Evolutionary conservation across 1,140 invertebrate genomes (phyloP), one percentile per base, ranked within the genome.

Genomic region (Chymomyza costata): DNA sequence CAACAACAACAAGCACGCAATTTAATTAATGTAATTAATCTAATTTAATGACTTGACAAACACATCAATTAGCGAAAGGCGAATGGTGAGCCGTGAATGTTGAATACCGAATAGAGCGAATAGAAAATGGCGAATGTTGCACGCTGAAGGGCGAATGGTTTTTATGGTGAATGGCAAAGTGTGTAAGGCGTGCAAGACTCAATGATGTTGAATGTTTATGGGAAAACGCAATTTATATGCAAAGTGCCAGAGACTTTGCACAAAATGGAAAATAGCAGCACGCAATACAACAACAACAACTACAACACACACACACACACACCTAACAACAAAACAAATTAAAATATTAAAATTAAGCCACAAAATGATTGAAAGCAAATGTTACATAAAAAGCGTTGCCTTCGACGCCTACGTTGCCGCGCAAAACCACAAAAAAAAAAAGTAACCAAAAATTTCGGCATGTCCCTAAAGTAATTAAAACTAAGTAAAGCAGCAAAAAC

Each of bases 1-100:
- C 50, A 41, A 38, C 47, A 39, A n/a, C 31, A 35, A 52, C 21
- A 8, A 51, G 32, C 50, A 16, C 38, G 47, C 53, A 78, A 78
- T 78, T 82, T 82, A 82, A 82, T 82, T 82, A 82, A 71, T 66
- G 67, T 82, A 81, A 81, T 81, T 82, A 82, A 82, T 82, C 80
- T 78, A 68, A 82, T 82, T 78, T 82, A 82, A 82, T 82, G 71
- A 82, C 78, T 82, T 78, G 78, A 82, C 78, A 82, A 82, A 82
- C 78, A 82, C 64, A 82, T 78, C 70, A 82, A 82, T 82, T 82
- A 82, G 71, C 63, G 41, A 52, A 68, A 57, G 54, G 8, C 25
- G 49, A 10, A n/a, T 6, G n/a, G 35, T 53, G 32, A 21, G 18
- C 63, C n/a, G n/a, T n/a, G n/a, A n/a, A n/a, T n/a, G n/a, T n/a